Evolutionary conservation across 23 tunicate genomes (phyloP).

Genomic region (Phallusia fumigata): DNA sequence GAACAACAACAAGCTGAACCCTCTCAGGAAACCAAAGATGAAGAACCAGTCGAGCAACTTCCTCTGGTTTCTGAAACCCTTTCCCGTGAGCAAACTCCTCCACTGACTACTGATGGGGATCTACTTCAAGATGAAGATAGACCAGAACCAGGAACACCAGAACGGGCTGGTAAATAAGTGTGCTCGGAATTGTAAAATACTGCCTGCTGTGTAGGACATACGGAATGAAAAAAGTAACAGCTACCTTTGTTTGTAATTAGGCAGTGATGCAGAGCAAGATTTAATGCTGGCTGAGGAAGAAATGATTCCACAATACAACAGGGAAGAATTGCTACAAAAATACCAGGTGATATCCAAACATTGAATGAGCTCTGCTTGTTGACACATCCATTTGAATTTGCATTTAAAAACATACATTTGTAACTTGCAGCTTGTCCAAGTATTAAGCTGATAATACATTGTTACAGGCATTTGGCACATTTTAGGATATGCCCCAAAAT

Average conservation of each 20-base stretch:
- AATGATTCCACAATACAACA: slow-evolving; percentile 43
- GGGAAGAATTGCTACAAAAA: slow-evolving; percentile 79
- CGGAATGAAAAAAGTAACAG: no score
- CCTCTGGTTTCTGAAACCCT: not conserved
- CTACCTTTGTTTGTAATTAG: not conserved
- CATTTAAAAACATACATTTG: no score
- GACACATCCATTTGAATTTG: no score
- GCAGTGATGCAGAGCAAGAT: slow-evolving; percentile 46
- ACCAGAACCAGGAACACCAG: slow-evolving; percentile 4
- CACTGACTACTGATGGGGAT: not conserved
- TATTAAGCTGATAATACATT: no score
- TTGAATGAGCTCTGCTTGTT: no score
- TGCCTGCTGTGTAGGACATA: not conserved
- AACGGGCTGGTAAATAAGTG: not conserved
- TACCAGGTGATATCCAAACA: slow-evolving; percentile 58
- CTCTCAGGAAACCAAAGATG: not conserved
- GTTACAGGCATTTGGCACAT: no score
- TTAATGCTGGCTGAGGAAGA: slow-evolving; percentile 32
- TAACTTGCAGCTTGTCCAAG: no score
- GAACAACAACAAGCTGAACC: not conserved
- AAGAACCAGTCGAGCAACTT: not conserved
- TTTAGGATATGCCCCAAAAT: no score
- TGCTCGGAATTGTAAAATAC: not conserved
- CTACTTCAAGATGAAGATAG: not conserved
- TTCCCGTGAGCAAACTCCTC: slow-evolving; percentile 3